Base-by-base conservation (phyloP, 2,113 vertebrate genomes). In the Ceratotherium simum region DNA sequence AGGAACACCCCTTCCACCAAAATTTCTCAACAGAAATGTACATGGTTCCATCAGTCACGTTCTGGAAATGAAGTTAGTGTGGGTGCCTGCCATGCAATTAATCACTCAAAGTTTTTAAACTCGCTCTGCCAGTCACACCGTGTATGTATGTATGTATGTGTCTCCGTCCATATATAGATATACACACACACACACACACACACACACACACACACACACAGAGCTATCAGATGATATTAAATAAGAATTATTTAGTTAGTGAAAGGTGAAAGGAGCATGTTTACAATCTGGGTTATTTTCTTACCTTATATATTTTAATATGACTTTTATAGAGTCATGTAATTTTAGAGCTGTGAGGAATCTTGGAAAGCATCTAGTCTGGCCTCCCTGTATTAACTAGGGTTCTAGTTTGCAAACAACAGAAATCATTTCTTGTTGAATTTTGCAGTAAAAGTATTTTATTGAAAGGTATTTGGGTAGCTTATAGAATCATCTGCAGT, bases 51-150 rank as follows among this genome's bases (percentile, higher is more conserved):
- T 96, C 96, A 90, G 93, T 81, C 96, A 97, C 62, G 95, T 92
- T 96, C 87, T 96, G 76, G 81, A 97, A 92, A 89, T 97, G 92
- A 97, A 39, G 51, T 78, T 18, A 93, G 91, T 42, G 67, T 31
- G 75, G 91, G 91, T 90, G 91, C 67, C 70, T 83, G 94, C 25
- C 97, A 97, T 85, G 95, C 97, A 97, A 97, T 39, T 42, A 96
- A 58, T 62, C 73, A 95, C 97, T 94, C 93, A 96, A 97, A 98
- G 97, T 95, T 89, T 72, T 95, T 94, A 95, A 54, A 96, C 60
- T 83, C 97, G 97, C 92, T 72, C 95, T 72, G 76, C n/a, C 91
- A 97, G 46, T 97, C 98, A 98, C 91, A 96, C 95, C 54, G 16
- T 18, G 96, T 54, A 54, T 16, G 14, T 54, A 54, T 54, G 51